Percentiles rank a stretch among this genome's conserved stretches.
Evolutionary conservation across 1,140 invertebrate species (phyloP).

Genomic region (Aphelenchoides fujianensis): DNA sequence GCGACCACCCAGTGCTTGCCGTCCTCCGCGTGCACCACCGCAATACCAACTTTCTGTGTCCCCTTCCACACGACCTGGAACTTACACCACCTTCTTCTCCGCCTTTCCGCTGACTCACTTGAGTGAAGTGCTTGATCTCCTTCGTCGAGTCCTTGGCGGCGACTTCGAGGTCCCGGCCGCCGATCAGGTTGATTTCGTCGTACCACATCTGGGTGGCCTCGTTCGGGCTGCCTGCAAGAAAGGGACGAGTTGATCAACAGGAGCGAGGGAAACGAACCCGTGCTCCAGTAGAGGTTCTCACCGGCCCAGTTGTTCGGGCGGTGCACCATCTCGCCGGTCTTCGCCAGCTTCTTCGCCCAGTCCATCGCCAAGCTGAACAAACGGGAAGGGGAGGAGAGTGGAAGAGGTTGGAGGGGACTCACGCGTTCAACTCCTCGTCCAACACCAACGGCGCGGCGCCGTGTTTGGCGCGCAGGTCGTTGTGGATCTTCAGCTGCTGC

Average conservation of each 20-base stretch:
- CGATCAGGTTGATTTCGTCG: background rate
- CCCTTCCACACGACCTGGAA: background rate
- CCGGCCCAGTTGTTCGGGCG: background rate
- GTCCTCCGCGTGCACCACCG: background rate
- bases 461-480: background rate
- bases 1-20: background rate
- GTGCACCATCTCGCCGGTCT: background rate
- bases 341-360: conserved; percentile 5
- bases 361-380: background rate
- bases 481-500: background rate
- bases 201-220: background rate
- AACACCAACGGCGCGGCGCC: background rate
- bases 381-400: background rate
- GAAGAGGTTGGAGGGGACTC: background rate
- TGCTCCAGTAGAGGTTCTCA: conserved; percentile 7
- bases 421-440: conserved; percentile 1
- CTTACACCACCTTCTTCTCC: background rate
- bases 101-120: background rate
- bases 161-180: background rate
- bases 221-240: background rate
- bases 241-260: background rate
- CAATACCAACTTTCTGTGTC: background rate
- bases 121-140: conserved; percentile 9
- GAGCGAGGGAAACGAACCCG: background rate
- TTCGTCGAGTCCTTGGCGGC: background rate